These are phyloP conservation scores for Tortricodes alternella DNA, from an alignment of 2,888 invertebrate genomes.

Conservation along the genomic window DNA sequence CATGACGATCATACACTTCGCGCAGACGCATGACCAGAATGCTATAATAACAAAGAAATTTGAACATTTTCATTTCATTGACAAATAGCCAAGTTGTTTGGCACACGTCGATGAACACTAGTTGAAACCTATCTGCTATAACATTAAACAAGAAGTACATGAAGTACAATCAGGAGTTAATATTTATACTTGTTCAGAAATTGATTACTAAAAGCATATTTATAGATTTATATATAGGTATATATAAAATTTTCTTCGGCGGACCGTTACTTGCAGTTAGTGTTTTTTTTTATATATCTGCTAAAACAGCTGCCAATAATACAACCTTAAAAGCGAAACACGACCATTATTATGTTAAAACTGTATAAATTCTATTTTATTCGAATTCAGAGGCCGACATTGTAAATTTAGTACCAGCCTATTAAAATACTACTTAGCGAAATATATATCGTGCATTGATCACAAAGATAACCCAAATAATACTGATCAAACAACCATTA, in stretches of 20 bases:
- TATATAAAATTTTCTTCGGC: neutral
- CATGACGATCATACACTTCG: neutral
- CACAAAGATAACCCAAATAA: constrained; percentile 15
- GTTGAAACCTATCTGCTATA: constrained; percentile 32
- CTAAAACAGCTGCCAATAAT: constrained; percentile 14
- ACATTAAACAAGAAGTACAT: constrained; percentile 22
- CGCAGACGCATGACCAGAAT: neutral
- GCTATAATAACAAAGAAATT: constrained; percentile 14
- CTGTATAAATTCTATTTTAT: constrained; percentile 17
- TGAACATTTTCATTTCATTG: constrained; percentile 25
- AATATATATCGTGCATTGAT: constrained; percentile 16
- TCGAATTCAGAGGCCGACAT: constrained; percentile 19
- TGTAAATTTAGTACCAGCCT: constrained; percentile 25
- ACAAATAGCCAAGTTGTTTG: constrained; percentile 57
- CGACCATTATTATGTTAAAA: constrained; percentile 15
- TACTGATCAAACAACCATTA: constrained; percentile 2
- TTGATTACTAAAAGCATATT: neutral
- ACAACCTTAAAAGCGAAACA: constrained; percentile 23
- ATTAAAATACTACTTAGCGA: constrained; percentile 8
- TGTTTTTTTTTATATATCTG: neutral
- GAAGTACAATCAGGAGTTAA: neutral
- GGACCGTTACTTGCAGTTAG: neutral
- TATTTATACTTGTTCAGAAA: constrained; percentile 9
- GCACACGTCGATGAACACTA: constrained; percentile 70
- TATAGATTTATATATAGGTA: neutral